Conservation (phyloP, 2,113 vertebrate species). For the Ancistrus triradiatus region DNA sequence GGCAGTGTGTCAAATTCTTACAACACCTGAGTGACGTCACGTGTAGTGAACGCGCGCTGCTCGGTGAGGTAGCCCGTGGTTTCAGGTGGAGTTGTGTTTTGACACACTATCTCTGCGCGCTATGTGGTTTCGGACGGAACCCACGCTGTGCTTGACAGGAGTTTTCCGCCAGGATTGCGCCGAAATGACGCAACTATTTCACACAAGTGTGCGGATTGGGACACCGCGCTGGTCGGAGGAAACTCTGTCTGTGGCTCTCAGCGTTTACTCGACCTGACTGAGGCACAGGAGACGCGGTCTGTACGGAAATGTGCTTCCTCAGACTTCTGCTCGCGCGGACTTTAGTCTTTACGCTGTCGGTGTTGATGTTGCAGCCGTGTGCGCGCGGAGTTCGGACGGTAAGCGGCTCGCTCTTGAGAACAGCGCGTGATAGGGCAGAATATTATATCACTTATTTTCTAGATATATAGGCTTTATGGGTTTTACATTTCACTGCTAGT, state of each 20-base stretch:
- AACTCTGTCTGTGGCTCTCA: neutral
- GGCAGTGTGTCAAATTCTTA: too few relatives aligned
- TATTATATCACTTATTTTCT: too few relatives aligned
- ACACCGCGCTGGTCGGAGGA: neutral
- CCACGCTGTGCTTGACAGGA: neutral
- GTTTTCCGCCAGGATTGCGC: neutral
- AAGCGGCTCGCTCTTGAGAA: neutral
- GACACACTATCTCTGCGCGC: neutral
- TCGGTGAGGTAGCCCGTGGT: neutral
- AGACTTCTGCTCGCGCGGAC: neutral
- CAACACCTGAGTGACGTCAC: too few relatives aligned
- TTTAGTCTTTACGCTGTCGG: neutral
- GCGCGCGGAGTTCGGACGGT: conserved; percentile 13
- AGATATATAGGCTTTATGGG: too few relatives aligned
- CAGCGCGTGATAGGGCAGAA: too few relatives aligned
- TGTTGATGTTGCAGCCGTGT: conserved; percentile 1
- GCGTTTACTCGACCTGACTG: neutral
- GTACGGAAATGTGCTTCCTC: conserved; percentile 5
- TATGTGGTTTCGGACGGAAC: neutral
- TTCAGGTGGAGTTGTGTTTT: neutral
- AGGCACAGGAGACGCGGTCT: neutral
- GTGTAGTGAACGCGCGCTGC: too few relatives aligned
- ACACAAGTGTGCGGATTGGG: neutral
- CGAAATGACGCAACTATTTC: conserved; percentile 22
- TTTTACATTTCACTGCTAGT: too few relatives aligned